phyloP scores from a whole-genome alignment of 2,113 vertebrate genomes.

The Fregetta grallaria region DNA sequence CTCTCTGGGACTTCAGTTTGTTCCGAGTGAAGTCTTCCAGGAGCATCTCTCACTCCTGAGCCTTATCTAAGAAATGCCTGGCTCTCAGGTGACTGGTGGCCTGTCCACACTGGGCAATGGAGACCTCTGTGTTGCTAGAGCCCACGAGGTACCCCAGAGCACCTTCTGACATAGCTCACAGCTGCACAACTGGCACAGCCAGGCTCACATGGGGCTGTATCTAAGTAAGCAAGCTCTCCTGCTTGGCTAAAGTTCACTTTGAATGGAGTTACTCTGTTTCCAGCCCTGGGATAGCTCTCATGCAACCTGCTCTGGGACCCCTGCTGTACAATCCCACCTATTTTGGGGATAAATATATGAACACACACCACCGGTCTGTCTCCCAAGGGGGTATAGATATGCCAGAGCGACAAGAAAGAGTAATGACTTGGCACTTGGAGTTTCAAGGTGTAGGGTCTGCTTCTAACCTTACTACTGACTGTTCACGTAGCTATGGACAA shows the following conservation, averaged over 20 bases:
- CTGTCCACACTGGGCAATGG: not conserved
- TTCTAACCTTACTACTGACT: not conserved
- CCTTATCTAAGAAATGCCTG: not conserved
- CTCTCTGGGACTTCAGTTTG: not conserved
- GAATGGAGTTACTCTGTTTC: not conserved
- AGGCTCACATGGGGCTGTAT: not conserved
- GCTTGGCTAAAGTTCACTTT: not conserved
- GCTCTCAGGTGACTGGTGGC: not conserved
- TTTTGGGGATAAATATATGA: not conserved
- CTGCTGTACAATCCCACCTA: not conserved
- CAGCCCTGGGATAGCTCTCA: not conserved
- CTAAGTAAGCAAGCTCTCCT: not conserved
- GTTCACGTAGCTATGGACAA: not conserved
- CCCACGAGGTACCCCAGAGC: not conserved
- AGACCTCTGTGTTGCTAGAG: accelerated
- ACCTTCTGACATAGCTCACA: not conserved
- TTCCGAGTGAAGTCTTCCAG: not conserved
- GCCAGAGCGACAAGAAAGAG: not conserved
- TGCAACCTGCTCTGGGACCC: not conserved
- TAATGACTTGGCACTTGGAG: not conserved
- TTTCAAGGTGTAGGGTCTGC: not conserved
- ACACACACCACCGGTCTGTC: not conserved
- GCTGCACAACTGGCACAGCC: not conserved
- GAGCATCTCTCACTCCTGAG: not conserved
- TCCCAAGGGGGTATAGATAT: not conserved